phyloP scores from a whole-genome alignment of 1,140 invertebrate species.

The Spodoptera frugiperda region DNA sequence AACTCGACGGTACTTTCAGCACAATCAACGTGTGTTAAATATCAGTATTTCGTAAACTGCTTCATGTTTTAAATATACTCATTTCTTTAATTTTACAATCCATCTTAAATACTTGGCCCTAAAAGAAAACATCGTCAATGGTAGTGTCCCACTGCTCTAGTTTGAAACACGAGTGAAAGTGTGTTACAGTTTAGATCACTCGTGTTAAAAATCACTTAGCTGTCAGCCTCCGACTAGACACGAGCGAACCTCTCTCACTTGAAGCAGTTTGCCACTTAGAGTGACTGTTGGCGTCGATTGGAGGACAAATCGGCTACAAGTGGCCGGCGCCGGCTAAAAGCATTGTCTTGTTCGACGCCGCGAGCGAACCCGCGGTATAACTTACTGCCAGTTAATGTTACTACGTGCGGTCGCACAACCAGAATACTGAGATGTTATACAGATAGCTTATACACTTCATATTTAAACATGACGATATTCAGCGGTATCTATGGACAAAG shows the following conservation, averaged over 20 bases:
- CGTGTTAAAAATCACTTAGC: background rate
- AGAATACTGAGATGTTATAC: background rate
- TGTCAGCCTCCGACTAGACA: constrained; percentile 19
- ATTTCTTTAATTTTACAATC: too few relatives aligned
- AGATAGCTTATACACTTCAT: too few relatives aligned
- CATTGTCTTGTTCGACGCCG: constrained; percentile 50
- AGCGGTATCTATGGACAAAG: too few relatives aligned
- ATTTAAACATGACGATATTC: background rate
- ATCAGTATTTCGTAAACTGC: too few relatives aligned
- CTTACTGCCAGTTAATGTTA: constrained; percentile 39
- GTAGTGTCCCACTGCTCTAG: background rate
- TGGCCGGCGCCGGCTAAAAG: constrained; percentile 49
- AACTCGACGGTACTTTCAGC: background rate
- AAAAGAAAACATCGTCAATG: too few relatives aligned
- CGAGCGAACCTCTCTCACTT: constrained; percentile 40
- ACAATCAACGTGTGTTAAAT: background rate
- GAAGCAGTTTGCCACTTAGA: constrained; percentile 46
- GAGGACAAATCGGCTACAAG: constrained; percentile 49
- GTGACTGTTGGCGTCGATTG: constrained; percentile 16
- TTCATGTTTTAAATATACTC: too few relatives aligned
- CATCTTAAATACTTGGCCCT: too few relatives aligned
- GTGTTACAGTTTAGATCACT: background rate
- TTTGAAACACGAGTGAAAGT: constrained; percentile 11
- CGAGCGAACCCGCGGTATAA: constrained; percentile 25
- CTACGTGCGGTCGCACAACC: constrained; percentile 10